Evolutionary conservation across 2,888 invertebrate species (phyloP), one percentile per base, ranked within the genome.

Genomic region (Folsomia manolachei): DNA sequence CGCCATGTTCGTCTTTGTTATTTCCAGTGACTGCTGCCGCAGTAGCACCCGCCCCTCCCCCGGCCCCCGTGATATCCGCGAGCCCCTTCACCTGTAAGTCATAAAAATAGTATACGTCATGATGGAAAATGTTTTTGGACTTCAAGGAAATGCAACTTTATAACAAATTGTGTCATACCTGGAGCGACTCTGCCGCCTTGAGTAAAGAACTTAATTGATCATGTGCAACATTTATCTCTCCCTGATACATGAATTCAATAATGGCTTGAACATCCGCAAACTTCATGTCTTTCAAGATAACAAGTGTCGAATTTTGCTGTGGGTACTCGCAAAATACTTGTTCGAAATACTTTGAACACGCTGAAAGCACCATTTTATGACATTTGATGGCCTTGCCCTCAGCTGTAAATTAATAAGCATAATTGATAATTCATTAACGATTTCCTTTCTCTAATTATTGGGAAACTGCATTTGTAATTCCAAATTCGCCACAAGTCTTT

Each of bases 231-330:
- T 94, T 94, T 84, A 95, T 95, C 86, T 95, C 95, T 78, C 95
- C 95, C 82, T 93, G 93, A 85, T 95, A 95, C 95, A 95, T 95
- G 84, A 95, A 95, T 84, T 94, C 93, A 70, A 95, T 91, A 79
- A 95, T 88, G 75, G 94, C 93, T 84, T 91, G 91, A 82, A 95
- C 89, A 85, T 95, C 95, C 79, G 92, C 90, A 83, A 93, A 95
- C 83, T 93, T 91, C 75, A 95, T 93, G 84, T 95, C 95, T 86
- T 94, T 94, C 83, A 95, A 90, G 80, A 92, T 92, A 78, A 92
- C 89, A 81, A 92, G 91, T 66, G 82, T 82, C 67, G 92, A 91
- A 84, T 92, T 91, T 81, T 90, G 90, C 83, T 91, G 91, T 83
- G 90, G 90, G 84, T 90, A 90, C 82, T 91, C 90, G 71, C 93